Evolutionary conservation across 2,113 vertebrate genomes (phyloP).

Genomic region (Dicaeum eximium): DNA sequence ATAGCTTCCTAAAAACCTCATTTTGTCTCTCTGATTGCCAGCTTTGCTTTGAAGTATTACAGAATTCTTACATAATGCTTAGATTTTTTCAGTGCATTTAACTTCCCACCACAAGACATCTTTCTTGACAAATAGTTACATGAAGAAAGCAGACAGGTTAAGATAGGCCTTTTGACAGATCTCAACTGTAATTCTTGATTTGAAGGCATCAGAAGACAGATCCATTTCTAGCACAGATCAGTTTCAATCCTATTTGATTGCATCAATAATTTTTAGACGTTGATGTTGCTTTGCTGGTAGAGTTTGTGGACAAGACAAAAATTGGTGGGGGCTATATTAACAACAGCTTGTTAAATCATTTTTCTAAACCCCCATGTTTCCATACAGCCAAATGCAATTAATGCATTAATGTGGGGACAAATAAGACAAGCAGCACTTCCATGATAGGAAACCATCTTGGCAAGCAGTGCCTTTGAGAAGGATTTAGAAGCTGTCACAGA

Average conservation of each 20-base stretch:
- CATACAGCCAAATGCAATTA: neutral
- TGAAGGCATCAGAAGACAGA: neutral
- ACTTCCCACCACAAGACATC: neutral
- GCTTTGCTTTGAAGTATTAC: neutral
- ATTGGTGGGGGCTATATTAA: neutral
- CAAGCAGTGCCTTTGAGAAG: neutral
- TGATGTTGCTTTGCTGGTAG: neutral
- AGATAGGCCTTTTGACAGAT: neutral
- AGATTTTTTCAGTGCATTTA: neutral
- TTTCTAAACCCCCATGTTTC: neutral
- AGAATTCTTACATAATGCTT: neutral
- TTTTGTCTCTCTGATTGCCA: neutral
- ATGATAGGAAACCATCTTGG: neutral
- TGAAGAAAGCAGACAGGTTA: neutral
- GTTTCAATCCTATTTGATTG: neutral
- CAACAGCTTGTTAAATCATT: neutral
- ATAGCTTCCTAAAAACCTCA: neutral
- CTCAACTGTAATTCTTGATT: neutral
- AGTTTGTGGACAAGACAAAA: neutral
- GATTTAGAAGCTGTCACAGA: neutral
- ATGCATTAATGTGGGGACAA: neutral
- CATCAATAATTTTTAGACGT: neutral
- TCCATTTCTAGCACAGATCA: neutral
- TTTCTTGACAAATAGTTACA: neutral
- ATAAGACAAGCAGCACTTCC: neutral